Percentiles rank a stretch among this genome's conserved stretches.
Conservation (phyloP, 2,797 vertebrate species). For the Gambelia wislizenii region DNA sequence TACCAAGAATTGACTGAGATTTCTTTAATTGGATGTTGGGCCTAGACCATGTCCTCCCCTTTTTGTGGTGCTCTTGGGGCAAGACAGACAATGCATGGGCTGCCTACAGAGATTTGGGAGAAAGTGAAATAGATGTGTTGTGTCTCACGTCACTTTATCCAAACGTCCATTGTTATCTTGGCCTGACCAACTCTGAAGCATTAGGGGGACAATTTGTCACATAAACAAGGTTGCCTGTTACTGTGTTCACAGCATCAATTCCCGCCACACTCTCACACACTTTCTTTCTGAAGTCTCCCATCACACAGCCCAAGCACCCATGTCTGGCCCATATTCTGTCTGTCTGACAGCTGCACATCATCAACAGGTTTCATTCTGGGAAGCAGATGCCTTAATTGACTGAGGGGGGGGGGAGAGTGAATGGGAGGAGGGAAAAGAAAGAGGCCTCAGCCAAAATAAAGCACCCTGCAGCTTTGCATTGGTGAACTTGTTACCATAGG, state of each 20-base stretch:
- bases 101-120: neutral
- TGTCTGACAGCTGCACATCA: slow-evolving; percentile 27
- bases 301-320: neutral
- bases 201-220: neutral
- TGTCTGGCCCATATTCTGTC: slow-evolving; percentile 12
- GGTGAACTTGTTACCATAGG: slow-evolving; percentile 60
- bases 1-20: neutral
- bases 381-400: slow-evolving; percentile 24
- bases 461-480: slow-evolving; percentile 16
- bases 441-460: slow-evolving; percentile 2
- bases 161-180: neutral
- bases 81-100: neutral
- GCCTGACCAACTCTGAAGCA: neutral
- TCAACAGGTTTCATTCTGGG: slow-evolving; percentile 37
- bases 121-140: neutral
- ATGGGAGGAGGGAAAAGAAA: neutral
- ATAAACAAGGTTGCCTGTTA: neutral
- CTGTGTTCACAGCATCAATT: neutral
- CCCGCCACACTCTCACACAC: neutral
- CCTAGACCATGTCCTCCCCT: neutral
- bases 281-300: neutral
- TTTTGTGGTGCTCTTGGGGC: neutral
- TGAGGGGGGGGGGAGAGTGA: neutral
- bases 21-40: neutral
- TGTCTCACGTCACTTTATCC: neutral